Conservation (phyloP, 64 coral and sea anemone species). For the Astreopora myriophthalma region DNA sequence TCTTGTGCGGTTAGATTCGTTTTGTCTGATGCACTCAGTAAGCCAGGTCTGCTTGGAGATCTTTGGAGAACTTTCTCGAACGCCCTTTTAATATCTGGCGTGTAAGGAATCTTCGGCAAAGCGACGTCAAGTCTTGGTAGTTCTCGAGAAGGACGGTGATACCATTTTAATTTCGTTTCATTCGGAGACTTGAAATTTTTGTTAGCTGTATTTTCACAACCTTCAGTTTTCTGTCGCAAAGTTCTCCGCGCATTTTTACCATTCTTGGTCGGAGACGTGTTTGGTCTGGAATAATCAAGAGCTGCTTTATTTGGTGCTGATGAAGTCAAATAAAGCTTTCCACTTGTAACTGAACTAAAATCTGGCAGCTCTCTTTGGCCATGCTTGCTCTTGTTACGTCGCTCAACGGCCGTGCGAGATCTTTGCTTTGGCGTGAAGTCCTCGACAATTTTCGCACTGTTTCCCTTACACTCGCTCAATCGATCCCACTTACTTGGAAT, state of each 20-base stretch:
- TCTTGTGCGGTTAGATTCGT: background rate
- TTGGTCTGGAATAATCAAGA: background rate
- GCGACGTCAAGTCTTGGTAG: slow-evolving; percentile 53
- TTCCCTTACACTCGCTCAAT: slow-evolving; percentile 18
- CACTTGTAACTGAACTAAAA: background rate
- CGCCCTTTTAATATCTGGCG: slow-evolving; percentile 69
- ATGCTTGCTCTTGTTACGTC: slow-evolving; percentile 49
- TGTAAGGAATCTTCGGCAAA: slow-evolving; percentile 83
- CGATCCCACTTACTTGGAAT: slow-evolving; percentile 94
- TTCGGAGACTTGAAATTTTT: background rate
- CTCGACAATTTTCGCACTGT: slow-evolving; percentile 12
- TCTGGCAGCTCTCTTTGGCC: slow-evolving; percentile 56
- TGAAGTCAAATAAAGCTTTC: background rate
- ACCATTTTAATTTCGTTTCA: slow-evolving; percentile 57
- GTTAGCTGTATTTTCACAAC: background rate
- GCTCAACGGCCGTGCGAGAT: slow-evolving; percentile 10
- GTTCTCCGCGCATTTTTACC: background rate
- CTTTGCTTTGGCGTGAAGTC: slow-evolving; percentile 5
- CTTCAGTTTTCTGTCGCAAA: background rate
- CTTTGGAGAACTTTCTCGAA: slow-evolving; percentile 78
- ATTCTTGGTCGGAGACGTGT: background rate
- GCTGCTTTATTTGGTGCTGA: background rate
- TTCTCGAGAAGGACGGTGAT: slow-evolving; percentile 47
- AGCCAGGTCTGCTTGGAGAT: background rate
- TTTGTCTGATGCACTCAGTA: background rate